Percentiles rank a stretch among this genome's conserved stretches.
Evolutionary conservation across 1,140 invertebrate genomes (phyloP).

Genomic region (Papilio aristodemus): DNA sequence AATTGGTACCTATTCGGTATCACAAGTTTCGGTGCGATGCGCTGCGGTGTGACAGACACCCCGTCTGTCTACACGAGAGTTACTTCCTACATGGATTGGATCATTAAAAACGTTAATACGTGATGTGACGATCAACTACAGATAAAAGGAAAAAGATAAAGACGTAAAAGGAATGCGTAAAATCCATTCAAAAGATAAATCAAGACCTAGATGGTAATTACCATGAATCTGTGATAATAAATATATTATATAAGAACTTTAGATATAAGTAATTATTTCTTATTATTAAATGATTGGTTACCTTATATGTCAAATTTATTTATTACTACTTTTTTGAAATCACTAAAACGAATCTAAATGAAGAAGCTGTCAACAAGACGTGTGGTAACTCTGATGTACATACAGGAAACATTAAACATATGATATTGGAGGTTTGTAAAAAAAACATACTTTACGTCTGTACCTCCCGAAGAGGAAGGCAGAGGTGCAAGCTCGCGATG

Average conservation of each 20-base stretch:
- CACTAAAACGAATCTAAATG: too few species aligned
- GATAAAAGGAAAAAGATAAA: neutral
- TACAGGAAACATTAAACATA: too few species aligned
- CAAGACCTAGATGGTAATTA: neutral
- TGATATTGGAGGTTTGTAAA: too few species aligned
- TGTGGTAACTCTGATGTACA: too few species aligned
- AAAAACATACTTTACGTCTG: too few species aligned
- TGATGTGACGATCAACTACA: constrained; percentile 1
- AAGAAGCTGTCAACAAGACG: too few species aligned
- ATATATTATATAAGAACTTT: neutral
- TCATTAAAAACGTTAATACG: constrained; percentile 40
- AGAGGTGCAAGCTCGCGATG: too few species aligned
- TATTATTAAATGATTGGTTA: neutral
- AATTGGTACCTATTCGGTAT: constrained; percentile 78
- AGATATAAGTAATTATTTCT: neutral
- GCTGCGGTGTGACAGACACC: constrained; percentile 70
- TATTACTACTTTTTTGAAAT: too few species aligned
- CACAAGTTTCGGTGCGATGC: constrained; percentile 78
- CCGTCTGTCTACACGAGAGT: constrained; percentile 81
- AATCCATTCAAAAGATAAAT: neutral
- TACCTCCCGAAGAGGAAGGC: too few species aligned
- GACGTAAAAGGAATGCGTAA: neutral
- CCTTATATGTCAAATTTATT: neutral
- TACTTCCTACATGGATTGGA: constrained; percentile 80
- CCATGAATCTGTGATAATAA: constrained; percentile 3